Base-by-base conservation (phyloP, 2,888 invertebrate genomes). In the Endotricha flammealis region DNA sequence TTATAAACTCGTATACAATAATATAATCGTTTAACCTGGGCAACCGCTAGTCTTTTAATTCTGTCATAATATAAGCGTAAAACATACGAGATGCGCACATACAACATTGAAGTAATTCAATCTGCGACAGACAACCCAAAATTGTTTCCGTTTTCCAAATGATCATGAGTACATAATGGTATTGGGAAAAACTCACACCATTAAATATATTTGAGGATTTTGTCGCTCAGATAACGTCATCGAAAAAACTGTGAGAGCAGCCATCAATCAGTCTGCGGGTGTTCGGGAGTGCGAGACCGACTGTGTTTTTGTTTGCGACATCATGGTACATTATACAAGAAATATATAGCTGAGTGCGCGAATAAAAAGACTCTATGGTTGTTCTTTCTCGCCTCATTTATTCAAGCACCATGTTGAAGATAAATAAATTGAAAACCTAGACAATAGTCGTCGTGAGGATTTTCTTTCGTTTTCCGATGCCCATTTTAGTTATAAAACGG, bases 241-340 rank as follows among this genome's bases (percentile, higher is more conserved):
- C 53, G 50, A 54, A 65, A 63, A 65, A 60, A 59, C 45, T 44
- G 46, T 30, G 47, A 44, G 57, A 50, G 46, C 41, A 48, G 53
- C 54, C 65, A 70, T 70, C 67, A 64, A 70, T 70, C 69, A 68
- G 56, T 35, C 44, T 41, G 42, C 31, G 48, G 49, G 47, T 31
- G 36, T 36, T 17, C 20, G 25, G 12, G 9, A 27, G 30, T 30
- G 22, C 12, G 13, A 33, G 22, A 8, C 24, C 1, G 30, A 17
- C 10, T 16, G 36, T 35, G 35, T 13, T 29, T 12, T 36, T 27
- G 25, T 29, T 36, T 29, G 23, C 30, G 4, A n/a, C 10, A 9
- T 12, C 22, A 20, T 20, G 1, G 20, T 20, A 20, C n/a, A n/a
- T 20, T 6, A 8, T 20, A 20, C 20, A 20, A 20, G 20, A 8